Evolutionary conservation across 2,113 vertebrate genomes (phyloP).

Genomic region (Amphiprion ocellaris): DNA sequence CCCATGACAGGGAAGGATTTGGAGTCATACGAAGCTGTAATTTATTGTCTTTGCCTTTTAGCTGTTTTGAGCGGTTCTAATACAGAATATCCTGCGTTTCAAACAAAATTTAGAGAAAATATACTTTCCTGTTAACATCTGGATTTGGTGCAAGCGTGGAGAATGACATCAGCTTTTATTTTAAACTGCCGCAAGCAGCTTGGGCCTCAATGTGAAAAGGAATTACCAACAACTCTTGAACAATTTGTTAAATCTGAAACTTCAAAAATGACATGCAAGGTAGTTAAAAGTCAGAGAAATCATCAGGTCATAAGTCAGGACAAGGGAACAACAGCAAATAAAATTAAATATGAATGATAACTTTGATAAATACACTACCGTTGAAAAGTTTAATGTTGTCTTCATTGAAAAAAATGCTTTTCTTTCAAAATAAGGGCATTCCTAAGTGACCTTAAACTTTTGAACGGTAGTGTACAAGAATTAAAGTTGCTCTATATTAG

Average conservation of each 20-base stretch:
- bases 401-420: too few relatives aligned
- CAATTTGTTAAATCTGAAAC: not conserved
- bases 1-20: constrained; percentile 35
- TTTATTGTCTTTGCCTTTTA: constrained; percentile 34
- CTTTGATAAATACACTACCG: too few relatives aligned
- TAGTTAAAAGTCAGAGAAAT: too few relatives aligned
- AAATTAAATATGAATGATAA: too few relatives aligned
- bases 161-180: not conserved
- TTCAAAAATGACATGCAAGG: too few relatives aligned
- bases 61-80: constrained; percentile 17
- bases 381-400: too few relatives aligned
- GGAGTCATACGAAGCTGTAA: constrained; percentile 22
- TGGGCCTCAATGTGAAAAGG: not conserved
- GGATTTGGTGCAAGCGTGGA: not conserved
- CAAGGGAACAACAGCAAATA: too few relatives aligned
- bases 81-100: constrained; percentile 15
- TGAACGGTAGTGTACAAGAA: too few relatives aligned
- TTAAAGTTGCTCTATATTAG: too few relatives aligned
- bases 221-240: not conserved
- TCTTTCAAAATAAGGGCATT: too few relatives aligned
- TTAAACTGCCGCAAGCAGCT: not conserved
- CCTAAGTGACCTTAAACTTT: too few relatives aligned
- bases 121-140: not conserved
- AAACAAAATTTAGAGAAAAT: constrained; percentile 7
- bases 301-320: too few relatives aligned